Conservation (phyloP, 2,888 invertebrate genomes). For the Agrotis ipsilon region DNA sequence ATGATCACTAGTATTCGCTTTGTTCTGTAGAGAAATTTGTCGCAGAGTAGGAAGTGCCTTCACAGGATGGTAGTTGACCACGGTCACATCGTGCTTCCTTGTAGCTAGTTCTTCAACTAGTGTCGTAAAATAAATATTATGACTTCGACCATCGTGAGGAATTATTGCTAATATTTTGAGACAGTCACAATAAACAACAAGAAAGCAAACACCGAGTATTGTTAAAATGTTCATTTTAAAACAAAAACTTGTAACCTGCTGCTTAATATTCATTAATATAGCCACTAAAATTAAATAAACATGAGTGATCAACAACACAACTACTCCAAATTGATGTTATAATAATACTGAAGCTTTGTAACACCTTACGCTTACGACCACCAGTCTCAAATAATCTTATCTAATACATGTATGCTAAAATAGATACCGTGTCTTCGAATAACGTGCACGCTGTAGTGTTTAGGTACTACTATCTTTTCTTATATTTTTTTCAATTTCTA, state of each 20-base stretch:
- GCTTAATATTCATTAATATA: neutral
- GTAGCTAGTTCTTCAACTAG: constrained; percentile 70
- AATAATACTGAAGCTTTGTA: constrained; percentile 26
- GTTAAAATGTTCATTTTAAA: constrained; percentile 25
- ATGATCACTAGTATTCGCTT: constrained; percentile 37
- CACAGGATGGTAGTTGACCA: constrained; percentile 76
- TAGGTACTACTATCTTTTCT: too few relatives aligned
- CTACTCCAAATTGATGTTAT: constrained; percentile 19
- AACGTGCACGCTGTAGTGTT: neutral
- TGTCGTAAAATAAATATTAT: constrained; percentile 64
- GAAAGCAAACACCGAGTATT: constrained; percentile 23
- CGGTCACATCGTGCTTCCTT: constrained; percentile 75
- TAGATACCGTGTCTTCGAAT: constrained; percentile 1
- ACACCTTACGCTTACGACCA: neutral
- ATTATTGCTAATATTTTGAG: constrained; percentile 72
- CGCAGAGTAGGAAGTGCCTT: constrained; percentile 76
- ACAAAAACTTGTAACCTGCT: neutral
- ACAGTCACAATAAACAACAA: constrained; percentile 38
- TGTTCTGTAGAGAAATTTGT: constrained; percentile 72
- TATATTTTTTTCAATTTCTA: too few relatives aligned
- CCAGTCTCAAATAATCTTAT: neutral
- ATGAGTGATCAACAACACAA: constrained; percentile 13
- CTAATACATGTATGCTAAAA: neutral
- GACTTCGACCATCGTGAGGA: constrained; percentile 72
- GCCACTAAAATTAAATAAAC: neutral